Evolutionary conservation across 2,113 vertebrate species (phyloP), one percentile per base, ranked within the genome.

Genomic region (Callaeas wilsoni): DNA sequence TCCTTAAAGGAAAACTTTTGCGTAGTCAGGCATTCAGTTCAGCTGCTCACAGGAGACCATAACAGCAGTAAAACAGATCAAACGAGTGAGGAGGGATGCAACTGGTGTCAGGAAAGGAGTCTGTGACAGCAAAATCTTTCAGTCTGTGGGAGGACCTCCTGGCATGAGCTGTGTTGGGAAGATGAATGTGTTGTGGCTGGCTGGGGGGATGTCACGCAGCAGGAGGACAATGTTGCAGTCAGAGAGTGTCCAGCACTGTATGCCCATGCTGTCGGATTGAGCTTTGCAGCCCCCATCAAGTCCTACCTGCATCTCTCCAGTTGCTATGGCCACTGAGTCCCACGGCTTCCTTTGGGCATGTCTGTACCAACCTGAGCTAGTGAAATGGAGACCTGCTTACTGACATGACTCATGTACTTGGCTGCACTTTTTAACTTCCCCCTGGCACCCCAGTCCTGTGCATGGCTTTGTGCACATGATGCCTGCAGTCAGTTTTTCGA

Each of bases 131-230:
- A 42, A 55, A 5, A 42, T 22, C 68, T 76, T 47, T 18, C n/a
- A 41, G 68, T 39, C 60, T 18, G 0, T 16, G 15, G 29, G 53
- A 76, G 35, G 26, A 47, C 39, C 55, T 77, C 50, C 59, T 60
- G 60, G 52, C 16, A 6, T 1, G 13, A 62, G 55, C 56, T 26
- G 2, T 16, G 7, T 2, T 37, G 47, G 50, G 60, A 89, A 70
- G 62, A 50, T 65, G 12, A 27, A 19, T 0, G 7, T 49, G 49
- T 68, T 2, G 3, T 23, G 26, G 27, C 47, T 9, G 70, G 25
- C 57, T 3, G 1, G 22, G 42, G 25, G 7, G 12, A 56, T 18
- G 30, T 81, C 32, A 13, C 0, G 1, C 50, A 63, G 55, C 52
- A 57, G 69, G 25, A 88, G 50, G 41, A 84, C 17, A 25, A 10